A percentile compares a stretch with the other conserved stretches of the same genome.
Evolutionary conservation across 2,797 vertebrate genomes (phyloP).

Genomic region (Sebastes alutus): DNA sequence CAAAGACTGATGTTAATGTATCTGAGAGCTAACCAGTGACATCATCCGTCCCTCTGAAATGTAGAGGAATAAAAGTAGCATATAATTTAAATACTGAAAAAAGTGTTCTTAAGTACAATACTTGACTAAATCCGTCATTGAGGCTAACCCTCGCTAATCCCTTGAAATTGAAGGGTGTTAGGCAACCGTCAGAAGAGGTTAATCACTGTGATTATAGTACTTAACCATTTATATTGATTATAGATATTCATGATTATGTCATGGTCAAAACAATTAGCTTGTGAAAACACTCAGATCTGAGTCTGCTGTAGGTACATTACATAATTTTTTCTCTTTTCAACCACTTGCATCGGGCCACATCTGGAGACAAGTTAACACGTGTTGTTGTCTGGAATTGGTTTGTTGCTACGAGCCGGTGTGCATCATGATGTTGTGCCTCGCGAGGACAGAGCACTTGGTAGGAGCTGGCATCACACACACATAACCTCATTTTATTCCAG

Average conservation of each 20-base stretch:
- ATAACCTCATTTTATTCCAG: slow-evolving; percentile 19
- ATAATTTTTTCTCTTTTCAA: not conserved
- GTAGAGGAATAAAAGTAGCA: not conserved
- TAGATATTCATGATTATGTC: slow-evolving; percentile 19
- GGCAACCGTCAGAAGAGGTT: slow-evolving; percentile 8
- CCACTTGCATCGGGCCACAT: not conserved
- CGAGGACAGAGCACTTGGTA: not conserved
- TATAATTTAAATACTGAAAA: not conserved
- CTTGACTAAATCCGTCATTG: not conserved
- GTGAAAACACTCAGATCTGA: not conserved
- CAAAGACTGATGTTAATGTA: not conserved
- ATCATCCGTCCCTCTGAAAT: not conserved
- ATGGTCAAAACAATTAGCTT: not conserved
- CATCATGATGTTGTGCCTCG: slow-evolving; percentile 11
- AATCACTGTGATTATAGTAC: slow-evolving; percentile 45
- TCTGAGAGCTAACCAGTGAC: not conserved
- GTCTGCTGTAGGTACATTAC: slow-evolving; percentile 16
- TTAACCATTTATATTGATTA: slow-evolving; percentile 39
- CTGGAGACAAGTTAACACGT: not conserved
- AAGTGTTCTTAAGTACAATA: not conserved
- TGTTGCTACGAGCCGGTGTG: slow-evolving; percentile 19
- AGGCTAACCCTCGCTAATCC: not conserved
- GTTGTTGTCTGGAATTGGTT: slow-evolving; percentile 25
- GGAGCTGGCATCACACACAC: slow-evolving; percentile 19
- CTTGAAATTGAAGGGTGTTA: slow-evolving; percentile 27